Percentiles rank a stretch among this genome's conserved stretches.
These are phyloP conservation scores for Montipora cactus DNA, from an alignment of 64 coral and sea anemone genomes.

Conservation along the genomic window DNA sequence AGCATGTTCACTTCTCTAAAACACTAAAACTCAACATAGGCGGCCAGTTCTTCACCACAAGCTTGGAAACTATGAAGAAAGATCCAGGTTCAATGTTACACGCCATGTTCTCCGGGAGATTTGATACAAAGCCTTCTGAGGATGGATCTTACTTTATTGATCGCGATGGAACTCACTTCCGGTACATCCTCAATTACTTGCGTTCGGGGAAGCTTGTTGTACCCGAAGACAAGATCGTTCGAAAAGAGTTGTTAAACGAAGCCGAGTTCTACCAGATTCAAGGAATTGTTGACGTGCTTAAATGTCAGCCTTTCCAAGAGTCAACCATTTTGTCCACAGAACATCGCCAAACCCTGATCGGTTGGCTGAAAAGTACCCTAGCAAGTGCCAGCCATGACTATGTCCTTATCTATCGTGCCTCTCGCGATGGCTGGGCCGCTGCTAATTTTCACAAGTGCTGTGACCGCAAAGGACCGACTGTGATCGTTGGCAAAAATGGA, in stretches of 20 bases:
- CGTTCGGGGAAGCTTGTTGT: slow-evolving; percentile 11
- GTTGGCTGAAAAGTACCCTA: not conserved
- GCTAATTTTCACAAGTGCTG: slow-evolving; percentile 44
- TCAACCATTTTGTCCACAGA: not conserved
- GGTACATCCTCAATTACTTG: slow-evolving; percentile 59
- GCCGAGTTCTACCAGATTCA: slow-evolving; percentile 47
- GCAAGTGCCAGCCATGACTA: not conserved
- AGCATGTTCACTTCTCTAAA: slow-evolving; percentile 11
- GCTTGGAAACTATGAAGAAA: slow-evolving; percentile 16
- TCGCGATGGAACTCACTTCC: slow-evolving; percentile 53
- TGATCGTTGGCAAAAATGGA: slow-evolving; percentile 48
- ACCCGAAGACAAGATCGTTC: not conserved
- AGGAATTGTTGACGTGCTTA: slow-evolving; percentile 10
- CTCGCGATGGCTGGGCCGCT: not conserved
- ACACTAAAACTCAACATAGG: slow-evolving; percentile 28
- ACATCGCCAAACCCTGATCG: not conserved
- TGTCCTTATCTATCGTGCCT: not conserved
- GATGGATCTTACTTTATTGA: slow-evolving; percentile 52
- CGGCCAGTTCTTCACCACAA: slow-evolving; percentile 22
- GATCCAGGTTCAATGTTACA: slow-evolving; percentile 31
- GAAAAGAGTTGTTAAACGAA: slow-evolving; percentile 17
- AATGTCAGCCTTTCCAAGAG: not conserved
- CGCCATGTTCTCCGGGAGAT: slow-evolving; percentile 47
- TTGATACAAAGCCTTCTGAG: slow-evolving; percentile 5
- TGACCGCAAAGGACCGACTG: slow-evolving; percentile 58